A percentile compares a stretch with the other conserved stretches of the same genome.
These are phyloP conservation scores for Carlito syrichta DNA, from an alignment of 2,113 vertebrate species.

Conservation along the genomic window DNA sequence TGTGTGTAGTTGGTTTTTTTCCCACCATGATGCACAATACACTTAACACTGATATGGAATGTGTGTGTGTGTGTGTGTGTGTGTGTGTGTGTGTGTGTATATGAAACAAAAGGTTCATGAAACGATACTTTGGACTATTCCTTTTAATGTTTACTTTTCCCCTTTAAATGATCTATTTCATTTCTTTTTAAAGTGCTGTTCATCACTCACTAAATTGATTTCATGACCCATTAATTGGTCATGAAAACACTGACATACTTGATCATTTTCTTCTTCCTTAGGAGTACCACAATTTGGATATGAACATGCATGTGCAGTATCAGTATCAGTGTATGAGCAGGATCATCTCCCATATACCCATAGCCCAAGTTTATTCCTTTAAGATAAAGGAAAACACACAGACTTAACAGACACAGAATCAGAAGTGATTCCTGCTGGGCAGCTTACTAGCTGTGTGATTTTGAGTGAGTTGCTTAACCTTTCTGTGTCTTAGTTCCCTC, in stretches of 20 bases:
- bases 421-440: not conserved
- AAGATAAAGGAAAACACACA: not conserved
- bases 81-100: too few species aligned
- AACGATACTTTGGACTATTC: not conserved
- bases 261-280: constrained; percentile 52
- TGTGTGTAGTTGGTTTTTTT: not conserved
- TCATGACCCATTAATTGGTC: constrained; percentile 39
- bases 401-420: not conserved
- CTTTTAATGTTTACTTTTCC: constrained; percentile 8
- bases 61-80: too few species aligned
- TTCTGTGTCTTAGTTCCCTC: not conserved
- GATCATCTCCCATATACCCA: not conserved
- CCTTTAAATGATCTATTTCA: not conserved
- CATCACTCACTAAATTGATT: constrained; percentile 45
- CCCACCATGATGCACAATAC: not conserved
- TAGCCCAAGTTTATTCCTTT: not conserved
- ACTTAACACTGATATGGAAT: not conserved
- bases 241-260: constrained; percentile 44
- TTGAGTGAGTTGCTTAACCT: not conserved
- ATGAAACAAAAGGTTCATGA: not conserved
- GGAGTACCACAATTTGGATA: not conserved
- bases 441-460: not conserved
- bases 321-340: not conserved
- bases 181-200: constrained; percentile 52
- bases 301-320: constrained; percentile 16